Conservation (phyloP, 2,888 invertebrate species). For the Amphimallon solstitiale region DNA sequence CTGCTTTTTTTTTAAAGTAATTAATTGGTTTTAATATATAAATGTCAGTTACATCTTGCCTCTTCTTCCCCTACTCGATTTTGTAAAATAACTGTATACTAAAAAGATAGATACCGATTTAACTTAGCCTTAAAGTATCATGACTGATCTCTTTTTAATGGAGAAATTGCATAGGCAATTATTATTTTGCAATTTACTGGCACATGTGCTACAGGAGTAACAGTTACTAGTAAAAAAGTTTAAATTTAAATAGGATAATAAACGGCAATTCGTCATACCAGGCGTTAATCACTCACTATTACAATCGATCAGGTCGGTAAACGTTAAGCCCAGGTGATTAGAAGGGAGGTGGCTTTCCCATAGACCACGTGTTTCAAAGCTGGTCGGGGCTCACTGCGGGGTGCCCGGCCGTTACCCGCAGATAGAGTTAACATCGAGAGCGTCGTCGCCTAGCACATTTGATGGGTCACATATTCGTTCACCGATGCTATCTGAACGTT, state of each 20-base stretch:
- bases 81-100: no score
- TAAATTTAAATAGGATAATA: conserved; percentile 22
- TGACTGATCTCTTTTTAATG: conserved; percentile 10
- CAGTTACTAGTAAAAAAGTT: not conserved
- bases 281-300: conserved; percentile 40
- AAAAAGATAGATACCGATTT: no score
- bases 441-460: conserved; percentile 51
- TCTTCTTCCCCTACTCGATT: no score
- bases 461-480: conserved; percentile 51
- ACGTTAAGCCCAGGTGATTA: conserved; percentile 52
- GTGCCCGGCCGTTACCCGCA: conserved; percentile 52
- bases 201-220: no score
- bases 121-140: no score
- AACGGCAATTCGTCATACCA: conserved; percentile 37
- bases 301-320: conserved; percentile 42
- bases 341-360: conserved; percentile 55
- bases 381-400: conserved; percentile 50
- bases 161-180: not conserved
- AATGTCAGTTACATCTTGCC: no score
- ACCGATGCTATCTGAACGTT: conserved; percentile 49
- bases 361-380: conserved; percentile 51
- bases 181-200: not conserved
- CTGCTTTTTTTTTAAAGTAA: no score
- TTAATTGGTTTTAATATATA: no score
- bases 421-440: conserved; percentile 54